Conservation (phyloP, 2,113 vertebrate genomes). For the Hippocampus guttulatus region DNA sequence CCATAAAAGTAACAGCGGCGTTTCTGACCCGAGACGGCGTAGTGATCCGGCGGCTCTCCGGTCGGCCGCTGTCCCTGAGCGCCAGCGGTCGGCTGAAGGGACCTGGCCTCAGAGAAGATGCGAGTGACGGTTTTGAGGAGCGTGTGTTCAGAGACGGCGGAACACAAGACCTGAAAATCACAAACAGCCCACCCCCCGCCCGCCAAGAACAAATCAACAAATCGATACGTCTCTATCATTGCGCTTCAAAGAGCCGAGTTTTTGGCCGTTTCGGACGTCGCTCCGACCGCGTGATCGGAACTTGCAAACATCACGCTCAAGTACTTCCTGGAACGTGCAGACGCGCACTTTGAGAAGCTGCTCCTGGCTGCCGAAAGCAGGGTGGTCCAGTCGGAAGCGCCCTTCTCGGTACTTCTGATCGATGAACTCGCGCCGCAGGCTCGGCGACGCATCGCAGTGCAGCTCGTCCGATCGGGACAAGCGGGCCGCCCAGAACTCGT, state of each 20-base stretch:
- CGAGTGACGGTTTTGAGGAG: conserved; percentile 86
- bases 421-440: conserved; percentile 86
- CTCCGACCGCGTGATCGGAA: no score
- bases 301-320: background rate
- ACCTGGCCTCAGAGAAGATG: conserved; percentile 82
- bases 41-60: background rate
- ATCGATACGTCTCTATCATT: no score
- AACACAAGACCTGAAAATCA: conserved; percentile 75
- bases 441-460: conserved; percentile 70
- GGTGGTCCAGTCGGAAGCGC: conserved; percentile 78
- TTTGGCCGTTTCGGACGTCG: background rate
- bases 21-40: background rate
- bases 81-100: background rate
- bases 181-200: background rate
- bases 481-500: conserved; percentile 85
- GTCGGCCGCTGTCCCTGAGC: background rate
- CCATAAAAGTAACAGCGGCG: no score
- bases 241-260: no score
- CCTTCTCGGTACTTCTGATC: conserved; percentile 84
- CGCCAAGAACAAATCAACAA: no score
- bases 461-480: conserved; percentile 73
- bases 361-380: conserved; percentile 75
- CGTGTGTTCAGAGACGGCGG: conserved; percentile 82
- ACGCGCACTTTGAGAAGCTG: conserved; percentile 82
- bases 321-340: background rate